phyloP scores from a whole-genome alignment of 2,888 invertebrate species.

The Blastobasis adustella region DNA sequence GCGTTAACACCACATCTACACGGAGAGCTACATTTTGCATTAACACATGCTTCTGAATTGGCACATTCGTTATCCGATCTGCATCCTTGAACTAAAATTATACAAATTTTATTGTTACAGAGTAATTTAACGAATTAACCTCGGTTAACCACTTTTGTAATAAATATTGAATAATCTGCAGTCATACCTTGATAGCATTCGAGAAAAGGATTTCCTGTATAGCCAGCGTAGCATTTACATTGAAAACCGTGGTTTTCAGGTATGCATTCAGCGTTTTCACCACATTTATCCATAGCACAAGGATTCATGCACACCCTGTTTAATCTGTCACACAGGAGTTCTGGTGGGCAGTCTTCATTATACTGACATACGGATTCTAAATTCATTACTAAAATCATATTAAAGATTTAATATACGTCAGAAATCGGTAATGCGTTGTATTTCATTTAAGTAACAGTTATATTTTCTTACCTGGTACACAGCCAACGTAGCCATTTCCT shows the following conservation, averaged over 20 bases:
- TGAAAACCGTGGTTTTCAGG: conserved; percentile 84
- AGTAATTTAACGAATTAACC: neutral
- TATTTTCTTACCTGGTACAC: conserved; percentile 80
- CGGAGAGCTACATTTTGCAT: conserved; percentile 84
- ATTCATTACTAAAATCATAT: conserved; percentile 42
- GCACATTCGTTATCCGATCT: conserved; percentile 82
- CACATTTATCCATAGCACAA: conserved; percentile 86
- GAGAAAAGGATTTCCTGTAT: conserved; percentile 84
- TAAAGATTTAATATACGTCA: no score
- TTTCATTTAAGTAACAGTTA: neutral
- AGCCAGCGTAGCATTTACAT: conserved; percentile 84
- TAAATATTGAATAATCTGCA: neutral
- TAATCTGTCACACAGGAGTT: conserved; percentile 87
- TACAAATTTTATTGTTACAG: neutral
- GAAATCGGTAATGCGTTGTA: neutral
- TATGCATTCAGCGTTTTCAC: conserved; percentile 86
- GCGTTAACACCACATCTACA: conserved; percentile 87
- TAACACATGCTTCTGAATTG: conserved; percentile 84
- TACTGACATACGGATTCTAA: conserved; percentile 83
- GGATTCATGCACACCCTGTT: conserved; percentile 90
- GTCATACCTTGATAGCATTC: conserved; percentile 78
- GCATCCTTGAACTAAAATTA: conserved; percentile 78
- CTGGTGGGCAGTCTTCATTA: conserved; percentile 93
- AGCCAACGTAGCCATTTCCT: conserved; percentile 89
- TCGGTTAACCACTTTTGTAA: neutral